Percentiles rank a stretch among this genome's conserved stretches.
Evolutionary conservation across 2,797 vertebrate species (phyloP).

Genomic region (Melanotaenia pygmaea): DNA sequence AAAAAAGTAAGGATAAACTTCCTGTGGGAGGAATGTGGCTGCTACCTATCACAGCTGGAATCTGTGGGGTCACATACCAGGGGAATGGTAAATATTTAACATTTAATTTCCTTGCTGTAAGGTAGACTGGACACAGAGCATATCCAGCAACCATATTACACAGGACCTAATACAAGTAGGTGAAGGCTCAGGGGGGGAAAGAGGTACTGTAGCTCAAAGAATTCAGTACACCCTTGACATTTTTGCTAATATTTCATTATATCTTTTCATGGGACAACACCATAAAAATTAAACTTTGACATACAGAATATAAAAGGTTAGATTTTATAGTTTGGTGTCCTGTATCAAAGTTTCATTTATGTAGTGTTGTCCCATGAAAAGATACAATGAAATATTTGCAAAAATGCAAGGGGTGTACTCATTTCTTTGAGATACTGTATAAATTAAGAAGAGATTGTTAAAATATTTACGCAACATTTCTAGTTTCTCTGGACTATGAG

Average conservation of each 20-base stretch:
- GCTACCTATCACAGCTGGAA: slow-evolving; percentile 79
- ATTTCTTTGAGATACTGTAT: slow-evolving; percentile 5
- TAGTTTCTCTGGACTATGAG: slow-evolving; percentile 45
- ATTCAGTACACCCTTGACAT: too few relatives aligned
- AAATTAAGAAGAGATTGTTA: slow-evolving; percentile 70
- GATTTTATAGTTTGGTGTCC: too few relatives aligned
- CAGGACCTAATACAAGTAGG: slow-evolving; percentile 47
- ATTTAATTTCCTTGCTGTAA: slow-evolving; percentile 83
- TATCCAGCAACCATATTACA: slow-evolving; percentile 57
- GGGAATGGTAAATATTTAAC: slow-evolving; percentile 84
- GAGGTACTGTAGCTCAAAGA: slow-evolving; percentile 10
- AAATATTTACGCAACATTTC: slow-evolving; percentile 76
- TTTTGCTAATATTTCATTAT: too few relatives aligned
- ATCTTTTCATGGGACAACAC: too few relatives aligned
- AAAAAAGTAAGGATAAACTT: slow-evolving; percentile 76
- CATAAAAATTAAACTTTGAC: too few relatives aligned
- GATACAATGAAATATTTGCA: too few relatives aligned
- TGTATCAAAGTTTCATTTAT: too few relatives aligned
- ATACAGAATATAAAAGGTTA: too few relatives aligned
- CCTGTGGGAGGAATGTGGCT: slow-evolving; percentile 80
- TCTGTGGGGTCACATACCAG: slow-evolving; percentile 78
- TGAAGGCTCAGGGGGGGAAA: slow-evolving; percentile 43
- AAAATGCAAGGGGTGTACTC: too few relatives aligned
- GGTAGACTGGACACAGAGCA: slow-evolving; percentile 71
- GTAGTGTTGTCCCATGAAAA: too few relatives aligned